A percentile compares a stretch with the other conserved stretches of the same genome.
phyloP scores from a whole-genome alignment of 2,113 vertebrate species.

The Chloebia gouldiae region DNA sequence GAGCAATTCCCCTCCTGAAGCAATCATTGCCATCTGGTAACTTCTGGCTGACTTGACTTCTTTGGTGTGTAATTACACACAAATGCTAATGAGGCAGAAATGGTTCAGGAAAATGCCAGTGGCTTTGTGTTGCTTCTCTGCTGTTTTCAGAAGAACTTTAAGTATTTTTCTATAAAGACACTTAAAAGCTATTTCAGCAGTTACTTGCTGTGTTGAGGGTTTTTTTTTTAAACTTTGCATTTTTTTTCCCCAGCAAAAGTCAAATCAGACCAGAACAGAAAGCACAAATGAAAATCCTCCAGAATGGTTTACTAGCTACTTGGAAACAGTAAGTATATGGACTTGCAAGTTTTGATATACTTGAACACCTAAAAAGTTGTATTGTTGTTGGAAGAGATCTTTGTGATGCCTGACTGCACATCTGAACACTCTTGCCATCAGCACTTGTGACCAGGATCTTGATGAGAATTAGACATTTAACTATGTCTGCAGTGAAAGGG shows the following conservation, averaged over 20 bases:
- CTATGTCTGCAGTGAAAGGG: neutral
- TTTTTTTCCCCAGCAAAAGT: neutral
- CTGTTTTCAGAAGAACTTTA: neutral
- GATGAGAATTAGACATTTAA: neutral
- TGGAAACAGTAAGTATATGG: conserved; percentile 84
- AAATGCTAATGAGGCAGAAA: neutral
- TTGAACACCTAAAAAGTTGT: neutral
- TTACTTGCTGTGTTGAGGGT: neutral
- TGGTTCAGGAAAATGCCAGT: neutral
- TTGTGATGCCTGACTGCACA: neutral
- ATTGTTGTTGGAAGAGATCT: neutral
- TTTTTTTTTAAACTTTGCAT: neutral
- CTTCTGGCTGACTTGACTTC: neutral
- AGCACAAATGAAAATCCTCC: conserved; percentile 80
- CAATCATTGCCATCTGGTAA: neutral
- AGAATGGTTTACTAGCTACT: conserved; percentile 92
- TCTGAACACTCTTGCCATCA: neutral
- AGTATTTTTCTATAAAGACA: neutral
- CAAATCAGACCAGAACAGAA: neutral
- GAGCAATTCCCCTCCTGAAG: neutral
- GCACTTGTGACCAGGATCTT: neutral
- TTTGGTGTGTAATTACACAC: neutral
- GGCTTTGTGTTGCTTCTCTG: neutral
- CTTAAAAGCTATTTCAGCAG: neutral
- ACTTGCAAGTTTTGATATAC: neutral